Conservation (phyloP, 37 sponge, comb jelly and placozoan genomes). For the Crambe crambe region DNA sequence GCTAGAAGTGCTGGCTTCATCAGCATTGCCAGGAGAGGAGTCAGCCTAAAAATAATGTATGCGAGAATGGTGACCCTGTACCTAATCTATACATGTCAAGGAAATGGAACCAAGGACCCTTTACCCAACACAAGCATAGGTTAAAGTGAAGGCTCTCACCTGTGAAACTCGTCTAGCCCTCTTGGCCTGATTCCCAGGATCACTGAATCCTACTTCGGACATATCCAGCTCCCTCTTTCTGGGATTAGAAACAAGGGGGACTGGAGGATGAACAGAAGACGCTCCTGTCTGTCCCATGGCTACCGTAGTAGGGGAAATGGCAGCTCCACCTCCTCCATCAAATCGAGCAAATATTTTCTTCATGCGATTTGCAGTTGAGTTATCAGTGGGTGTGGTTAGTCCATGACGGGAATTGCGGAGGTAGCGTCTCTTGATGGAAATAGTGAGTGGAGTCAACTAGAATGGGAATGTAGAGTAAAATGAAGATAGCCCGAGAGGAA, state of each 20-base stretch:
- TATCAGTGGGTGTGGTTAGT: background rate
- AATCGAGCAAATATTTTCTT: conserved; percentile 7
- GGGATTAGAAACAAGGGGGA: background rate
- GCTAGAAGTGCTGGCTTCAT: conserved; percentile 18
- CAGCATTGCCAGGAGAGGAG: background rate
- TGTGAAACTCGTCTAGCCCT: conserved; percentile 2
- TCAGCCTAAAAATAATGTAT: background rate
- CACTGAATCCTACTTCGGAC: background rate
- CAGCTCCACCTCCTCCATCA: background rate
- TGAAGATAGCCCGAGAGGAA: too few species aligned
- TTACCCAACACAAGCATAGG: too few species aligned
- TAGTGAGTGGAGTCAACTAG: background rate
- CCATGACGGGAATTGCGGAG: background rate
- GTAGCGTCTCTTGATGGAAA: conserved; percentile 1
- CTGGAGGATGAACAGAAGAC: background rate
- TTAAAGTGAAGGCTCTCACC: too few species aligned
- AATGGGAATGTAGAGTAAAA: too few species aligned
- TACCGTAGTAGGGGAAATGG: background rate
- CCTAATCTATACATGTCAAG: too few species aligned
- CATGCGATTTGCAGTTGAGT: background rate
- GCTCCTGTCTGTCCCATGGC: background rate
- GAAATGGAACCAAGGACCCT: too few species aligned
- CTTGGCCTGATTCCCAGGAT: background rate
- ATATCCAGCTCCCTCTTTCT: conserved; percentile 15
- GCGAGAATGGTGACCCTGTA: too few species aligned